These are phyloP conservation scores for Sapayoa aenigma DNA, from an alignment of 2,113 vertebrate genomes.

Conservation along the genomic window DNA sequence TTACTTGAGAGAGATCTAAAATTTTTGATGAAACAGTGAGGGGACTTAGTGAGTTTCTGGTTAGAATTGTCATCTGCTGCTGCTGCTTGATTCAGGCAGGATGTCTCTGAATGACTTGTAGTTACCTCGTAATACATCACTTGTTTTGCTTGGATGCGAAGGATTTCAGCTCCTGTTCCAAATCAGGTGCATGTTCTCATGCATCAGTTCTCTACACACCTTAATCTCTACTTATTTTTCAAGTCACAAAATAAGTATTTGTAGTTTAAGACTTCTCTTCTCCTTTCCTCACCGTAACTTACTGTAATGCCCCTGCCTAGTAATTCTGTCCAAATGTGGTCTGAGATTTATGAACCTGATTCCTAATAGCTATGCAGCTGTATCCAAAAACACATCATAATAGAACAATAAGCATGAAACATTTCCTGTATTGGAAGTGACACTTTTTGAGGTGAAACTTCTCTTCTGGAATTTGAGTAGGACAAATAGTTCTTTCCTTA, in stretches of 20 bases:
- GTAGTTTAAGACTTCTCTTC: not conserved
- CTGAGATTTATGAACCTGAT: not conserved
- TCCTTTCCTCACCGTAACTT: not conserved
- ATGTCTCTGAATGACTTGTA: not conserved
- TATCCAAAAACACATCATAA: not conserved
- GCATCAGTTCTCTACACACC: not conserved
- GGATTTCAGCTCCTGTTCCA: not conserved
- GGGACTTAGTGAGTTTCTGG: not conserved
- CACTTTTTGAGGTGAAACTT: not conserved
- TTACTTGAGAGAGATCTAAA: not conserved
- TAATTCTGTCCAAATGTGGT: not conserved
- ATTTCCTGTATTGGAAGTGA: not conserved
- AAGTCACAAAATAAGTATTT: not conserved
- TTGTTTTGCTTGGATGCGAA: not conserved
- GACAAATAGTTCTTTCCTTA: not conserved
- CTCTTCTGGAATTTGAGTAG: not conserved
- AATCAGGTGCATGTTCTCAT: not conserved
- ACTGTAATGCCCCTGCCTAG: not conserved
- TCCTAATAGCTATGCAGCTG: not conserved
- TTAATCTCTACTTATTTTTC: not conserved
- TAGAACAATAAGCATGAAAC: not conserved
- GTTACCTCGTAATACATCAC: not conserved
- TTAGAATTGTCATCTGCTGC: not conserved
- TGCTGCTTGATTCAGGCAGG: not conserved
- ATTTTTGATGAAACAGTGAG: not conserved